These are phyloP conservation scores for Rhabdomys pumilio DNA, from an alignment of 2,797 vertebrate species.

Conservation along the genomic window DNA sequence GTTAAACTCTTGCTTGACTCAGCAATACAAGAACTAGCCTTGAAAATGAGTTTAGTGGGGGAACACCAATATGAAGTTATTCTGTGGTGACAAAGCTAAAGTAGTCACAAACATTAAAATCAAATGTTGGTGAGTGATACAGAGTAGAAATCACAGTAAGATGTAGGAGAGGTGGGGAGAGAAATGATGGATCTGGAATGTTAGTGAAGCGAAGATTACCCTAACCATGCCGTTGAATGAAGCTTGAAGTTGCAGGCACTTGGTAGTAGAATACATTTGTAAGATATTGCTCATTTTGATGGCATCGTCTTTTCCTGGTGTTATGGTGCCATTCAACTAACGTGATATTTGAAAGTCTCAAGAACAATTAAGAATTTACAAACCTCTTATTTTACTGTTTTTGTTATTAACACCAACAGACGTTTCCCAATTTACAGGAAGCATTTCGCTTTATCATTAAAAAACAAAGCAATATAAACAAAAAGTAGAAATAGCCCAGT, in stretches of 20 bases:
- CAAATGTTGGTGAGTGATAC: neutral
- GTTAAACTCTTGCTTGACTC: neutral
- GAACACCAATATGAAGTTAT: neutral
- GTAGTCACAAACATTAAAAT: conserved; percentile 9
- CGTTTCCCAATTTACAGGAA: neutral
- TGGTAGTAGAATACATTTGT: conserved; percentile 26
- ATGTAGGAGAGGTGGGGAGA: neutral
- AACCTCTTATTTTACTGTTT: neutral
- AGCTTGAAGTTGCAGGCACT: conserved; percentile 18
- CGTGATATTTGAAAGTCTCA: neutral
- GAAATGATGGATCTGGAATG: neutral
- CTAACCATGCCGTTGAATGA: conserved; percentile 4
- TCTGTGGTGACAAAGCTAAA: conserved; percentile 16
- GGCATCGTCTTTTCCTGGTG: neutral
- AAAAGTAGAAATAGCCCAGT: neutral
- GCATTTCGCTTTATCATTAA: neutral
- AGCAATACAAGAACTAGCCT: neutral
- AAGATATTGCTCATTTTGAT: neutral
- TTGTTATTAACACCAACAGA: neutral
- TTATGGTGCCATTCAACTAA: conserved; percentile 19
- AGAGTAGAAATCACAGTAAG: neutral
- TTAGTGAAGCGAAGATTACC: neutral
- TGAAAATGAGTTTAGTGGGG: neutral
- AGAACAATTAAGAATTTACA: conserved; percentile 2
- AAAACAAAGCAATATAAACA: neutral